Evolutionary conservation across 2,797 vertebrate species (phyloP).

Genomic region (Serranus cabrilla): DNA sequence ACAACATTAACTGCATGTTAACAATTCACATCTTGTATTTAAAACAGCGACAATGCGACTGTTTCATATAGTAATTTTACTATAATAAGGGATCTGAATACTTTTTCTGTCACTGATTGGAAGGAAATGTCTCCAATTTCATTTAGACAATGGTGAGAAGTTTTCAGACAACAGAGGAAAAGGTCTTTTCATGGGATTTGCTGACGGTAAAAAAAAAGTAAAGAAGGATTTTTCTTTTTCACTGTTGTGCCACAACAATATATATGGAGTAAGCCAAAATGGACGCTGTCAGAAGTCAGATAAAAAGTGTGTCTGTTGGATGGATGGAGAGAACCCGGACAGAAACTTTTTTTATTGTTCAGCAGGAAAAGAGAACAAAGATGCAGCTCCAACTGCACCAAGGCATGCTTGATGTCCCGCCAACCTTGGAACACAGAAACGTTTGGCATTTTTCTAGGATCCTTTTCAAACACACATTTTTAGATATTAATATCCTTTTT

Average conservation of each 20-base stretch:
- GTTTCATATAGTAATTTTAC: no score
- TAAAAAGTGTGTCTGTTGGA: conserved; percentile 16
- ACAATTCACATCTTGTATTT: no score
- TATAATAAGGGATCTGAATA: no score
- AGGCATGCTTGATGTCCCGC: conserved; percentile 39
- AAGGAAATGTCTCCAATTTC: not conserved
- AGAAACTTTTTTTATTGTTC: conserved; percentile 5
- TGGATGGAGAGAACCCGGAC: not conserved
- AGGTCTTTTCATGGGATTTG: no score
- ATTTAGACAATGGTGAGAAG: not conserved
- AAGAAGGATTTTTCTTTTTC: not conserved
- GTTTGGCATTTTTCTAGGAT: conserved; percentile 30
- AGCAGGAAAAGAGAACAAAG: conserved; percentile 25
- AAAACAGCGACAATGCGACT: no score
- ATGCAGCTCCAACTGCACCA: conserved; percentile 24
- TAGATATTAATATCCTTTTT: conserved; percentile 26
- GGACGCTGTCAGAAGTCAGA: conserved; percentile 23
- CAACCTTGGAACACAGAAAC: conserved; percentile 41
- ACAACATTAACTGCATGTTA: no score
- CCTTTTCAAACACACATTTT: conserved; percentile 33
- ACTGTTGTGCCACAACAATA: not conserved
- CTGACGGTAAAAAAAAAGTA: no score
- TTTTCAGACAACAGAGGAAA: not conserved
- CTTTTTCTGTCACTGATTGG: no score
- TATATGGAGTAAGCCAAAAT: conserved; percentile 16